Conservation (phyloP, 2,113 vertebrate species). For the Rhizomys pruinosus region DNA sequence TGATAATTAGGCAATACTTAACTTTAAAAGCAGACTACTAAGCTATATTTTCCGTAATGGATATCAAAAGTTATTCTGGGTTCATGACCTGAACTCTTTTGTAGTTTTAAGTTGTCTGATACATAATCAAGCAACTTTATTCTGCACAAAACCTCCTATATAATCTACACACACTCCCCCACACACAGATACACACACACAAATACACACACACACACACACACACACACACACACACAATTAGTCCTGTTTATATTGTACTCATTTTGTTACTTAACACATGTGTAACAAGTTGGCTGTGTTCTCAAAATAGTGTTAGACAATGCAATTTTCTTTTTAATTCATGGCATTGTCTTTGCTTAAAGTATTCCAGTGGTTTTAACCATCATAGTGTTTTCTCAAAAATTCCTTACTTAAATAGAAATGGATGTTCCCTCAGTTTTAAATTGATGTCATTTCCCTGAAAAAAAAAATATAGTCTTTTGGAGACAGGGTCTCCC, state of each 20-base stretch:
- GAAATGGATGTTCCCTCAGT: not conserved
- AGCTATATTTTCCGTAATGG: not conserved
- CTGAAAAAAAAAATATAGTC: not conserved
- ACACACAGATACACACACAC: not conserved
- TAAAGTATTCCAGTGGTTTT: constrained; percentile 40
- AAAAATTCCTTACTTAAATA: constrained; percentile 31
- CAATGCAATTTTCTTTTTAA: not conserved
- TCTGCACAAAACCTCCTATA: not conserved
- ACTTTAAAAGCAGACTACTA: not conserved
- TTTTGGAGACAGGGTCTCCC: too few species aligned
- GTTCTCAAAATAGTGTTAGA: not conserved
- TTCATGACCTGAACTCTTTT: constrained; percentile 7
- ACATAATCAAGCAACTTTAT: not conserved
- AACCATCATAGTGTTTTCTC: constrained; percentile 12
- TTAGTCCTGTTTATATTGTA: not conserved
- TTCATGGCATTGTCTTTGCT: not conserved
- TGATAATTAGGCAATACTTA: not conserved
- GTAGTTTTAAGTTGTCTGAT: not conserved
- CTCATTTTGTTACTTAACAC: not conserved
- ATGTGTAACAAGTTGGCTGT: not conserved
- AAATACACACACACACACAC: not conserved
- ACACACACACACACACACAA: not conserved
- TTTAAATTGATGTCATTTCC: constrained; percentile 70
- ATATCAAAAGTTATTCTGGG: not conserved
- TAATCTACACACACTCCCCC: not conserved